Percentiles rank a stretch among this genome's conserved stretches.
phyloP scores from a whole-genome alignment of 2,888 invertebrate genomes.

The Germaria angustata region DNA sequence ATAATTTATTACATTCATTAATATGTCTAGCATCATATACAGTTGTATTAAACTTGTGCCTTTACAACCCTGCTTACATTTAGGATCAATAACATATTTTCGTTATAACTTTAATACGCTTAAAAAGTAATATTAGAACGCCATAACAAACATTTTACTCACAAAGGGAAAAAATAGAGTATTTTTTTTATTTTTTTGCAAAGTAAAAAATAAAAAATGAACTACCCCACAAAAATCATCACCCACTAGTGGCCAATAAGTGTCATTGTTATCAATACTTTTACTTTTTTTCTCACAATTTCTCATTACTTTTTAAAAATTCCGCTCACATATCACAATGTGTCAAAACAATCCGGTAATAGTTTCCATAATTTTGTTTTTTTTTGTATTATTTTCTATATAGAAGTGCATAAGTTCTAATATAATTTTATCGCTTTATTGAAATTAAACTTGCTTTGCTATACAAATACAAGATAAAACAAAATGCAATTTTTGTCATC shows the following conservation, averaged over 20 bases:
- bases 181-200: background rate
- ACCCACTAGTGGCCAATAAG: constrained; percentile 52
- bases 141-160: constrained; percentile 35
- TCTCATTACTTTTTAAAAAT: constrained; percentile 18
- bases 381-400: constrained; percentile 1
- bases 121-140: constrained; percentile 8
- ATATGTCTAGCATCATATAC: constrained; percentile 51
- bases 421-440: constrained; percentile 14
- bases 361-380: background rate
- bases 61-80: constrained; percentile 48
- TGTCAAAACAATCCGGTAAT: constrained; percentile 64
- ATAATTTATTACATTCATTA: constrained; percentile 64
- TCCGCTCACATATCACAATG: constrained; percentile 48
- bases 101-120: constrained; percentile 54
- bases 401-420: background rate
- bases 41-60: background rate
- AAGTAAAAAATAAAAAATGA: constrained; percentile 2
- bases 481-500: background rate
- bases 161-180: constrained; percentile 13
- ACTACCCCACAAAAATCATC: constrained; percentile 46
- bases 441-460: constrained; percentile 20
- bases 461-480: background rate
- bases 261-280: constrained; percentile 32
- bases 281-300: constrained; percentile 5
- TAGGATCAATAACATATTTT: constrained; percentile 46